Evolutionary conservation across 2,113 vertebrate genomes (phyloP), one percentile per base, ranked within the genome.

Genomic region (Campylomormyrus tamandua): DNA sequence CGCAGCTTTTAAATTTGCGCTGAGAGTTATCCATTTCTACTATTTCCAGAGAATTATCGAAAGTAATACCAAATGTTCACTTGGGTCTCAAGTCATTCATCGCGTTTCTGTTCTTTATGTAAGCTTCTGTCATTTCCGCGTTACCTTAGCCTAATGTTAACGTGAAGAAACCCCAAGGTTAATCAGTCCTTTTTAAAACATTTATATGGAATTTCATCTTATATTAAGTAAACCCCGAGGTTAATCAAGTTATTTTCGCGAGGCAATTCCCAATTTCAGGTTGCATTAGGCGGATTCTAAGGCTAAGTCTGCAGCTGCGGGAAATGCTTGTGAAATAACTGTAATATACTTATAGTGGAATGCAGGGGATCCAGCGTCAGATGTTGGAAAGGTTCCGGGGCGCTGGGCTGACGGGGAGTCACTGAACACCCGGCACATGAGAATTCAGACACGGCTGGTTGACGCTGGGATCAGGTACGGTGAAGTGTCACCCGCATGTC

Each of bases 61-160:
- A 95, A 96, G 94, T 95, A 95, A 94, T 95, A 94, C 95, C 95
- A 96, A 96, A 96, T 96, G 95, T 94, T 93, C 84, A 3, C 92
- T 92, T 90, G 91, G 89, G 90, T 46, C 52, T 48, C 53, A 21
- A 84, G 89, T 49, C 56, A 85, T 91, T 85, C 89, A 91, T 92
- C 92, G 83, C 5, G 58, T 88, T 74, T 88, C 83, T 91, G 88
- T 92, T 92, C 92, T 90, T 49, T 87, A 92, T 89, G 90, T 49
- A 56, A 56, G 87, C 92, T 49, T 1, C 50, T 88, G 89, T 87
- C 21, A 35, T 27, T 56, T 24, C 31, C 48, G 31, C 31, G 83
- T 89, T 74, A 27, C 31, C 42, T 45, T 83, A 11, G 74, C 45
- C 45, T 90, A 13, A 89, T 5, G 48, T 56, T 87, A 53, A 58